Conservation (phyloP, 2,113 vertebrate genomes). For the Tragelaphus strepsiceros region DNA sequence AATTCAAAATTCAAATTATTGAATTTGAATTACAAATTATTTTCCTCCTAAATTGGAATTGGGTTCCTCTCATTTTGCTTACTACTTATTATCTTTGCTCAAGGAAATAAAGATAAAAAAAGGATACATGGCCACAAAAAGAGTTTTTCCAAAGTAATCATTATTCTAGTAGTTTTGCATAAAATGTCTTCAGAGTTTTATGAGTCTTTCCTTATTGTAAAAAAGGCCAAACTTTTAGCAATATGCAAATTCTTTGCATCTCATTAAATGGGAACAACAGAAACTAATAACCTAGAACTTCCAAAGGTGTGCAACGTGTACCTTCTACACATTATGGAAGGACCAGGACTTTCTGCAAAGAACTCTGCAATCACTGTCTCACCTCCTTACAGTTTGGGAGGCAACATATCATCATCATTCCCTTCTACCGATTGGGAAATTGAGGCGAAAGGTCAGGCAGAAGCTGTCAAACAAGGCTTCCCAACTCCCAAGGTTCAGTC, state of each 20-base stretch:
- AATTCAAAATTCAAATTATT: too few relatives aligned
- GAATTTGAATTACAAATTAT: neutral
- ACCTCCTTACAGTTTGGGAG: neutral
- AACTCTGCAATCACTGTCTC: neutral
- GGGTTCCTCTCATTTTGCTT: neutral
- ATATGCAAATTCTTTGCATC: neutral
- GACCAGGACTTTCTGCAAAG: neutral
- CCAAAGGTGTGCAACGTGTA: neutral
- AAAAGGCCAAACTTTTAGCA: neutral
- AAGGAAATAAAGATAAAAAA: neutral
- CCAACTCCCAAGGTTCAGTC: neutral
- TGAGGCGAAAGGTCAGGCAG: constrained; percentile 10
- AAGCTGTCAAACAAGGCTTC: neutral
- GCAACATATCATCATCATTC: neutral
- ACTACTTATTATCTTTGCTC: neutral
- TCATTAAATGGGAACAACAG: neutral
- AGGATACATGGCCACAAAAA: neutral
- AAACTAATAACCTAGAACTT: neutral
- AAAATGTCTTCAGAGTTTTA: neutral
- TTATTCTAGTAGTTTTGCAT: neutral
- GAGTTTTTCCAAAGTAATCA: neutral
- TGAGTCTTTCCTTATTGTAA: neutral
- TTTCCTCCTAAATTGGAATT: neutral
- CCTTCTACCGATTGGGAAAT: constrained; percentile 6
- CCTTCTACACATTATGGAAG: neutral